Evolutionary conservation across 2,113 vertebrate genomes (phyloP).

Genomic region (Periophthalmodon schlosseri): DNA sequence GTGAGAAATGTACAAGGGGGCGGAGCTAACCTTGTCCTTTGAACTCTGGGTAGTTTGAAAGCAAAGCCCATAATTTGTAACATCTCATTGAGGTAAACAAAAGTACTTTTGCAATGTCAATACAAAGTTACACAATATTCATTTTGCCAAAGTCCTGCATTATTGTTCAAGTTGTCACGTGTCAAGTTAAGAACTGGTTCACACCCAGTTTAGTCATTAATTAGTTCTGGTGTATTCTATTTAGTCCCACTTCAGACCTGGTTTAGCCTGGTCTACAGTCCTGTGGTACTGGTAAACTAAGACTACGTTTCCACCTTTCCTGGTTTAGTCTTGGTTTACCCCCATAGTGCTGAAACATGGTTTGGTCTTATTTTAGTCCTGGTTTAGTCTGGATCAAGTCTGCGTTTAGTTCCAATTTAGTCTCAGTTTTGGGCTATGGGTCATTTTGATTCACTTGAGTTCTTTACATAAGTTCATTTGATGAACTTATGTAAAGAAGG

Average conservation of each 20-base stretch:
- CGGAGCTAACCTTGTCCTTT: neutral
- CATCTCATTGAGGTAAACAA: constrained; percentile 1
- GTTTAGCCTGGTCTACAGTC: too few relatives aligned
- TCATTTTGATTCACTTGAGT: too few relatives aligned
- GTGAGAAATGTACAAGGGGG: constrained; percentile 23
- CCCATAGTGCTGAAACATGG: too few relatives aligned
- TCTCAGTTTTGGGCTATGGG: neutral
- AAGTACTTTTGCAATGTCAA: neutral
- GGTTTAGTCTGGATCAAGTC: neutral
- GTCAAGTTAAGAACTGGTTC: too few relatives aligned
- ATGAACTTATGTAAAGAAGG: too few relatives aligned
- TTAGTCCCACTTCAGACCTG: neutral
- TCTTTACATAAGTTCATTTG: too few relatives aligned
- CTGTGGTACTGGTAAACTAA: neutral
- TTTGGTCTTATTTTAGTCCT: neutral
- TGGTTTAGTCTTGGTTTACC: too few relatives aligned
- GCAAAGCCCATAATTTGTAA: neutral
- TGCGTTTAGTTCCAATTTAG: neutral
- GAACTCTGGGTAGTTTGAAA: neutral
- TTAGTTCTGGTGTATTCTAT: neutral
- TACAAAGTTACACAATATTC: neutral
- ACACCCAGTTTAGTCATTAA: neutral
- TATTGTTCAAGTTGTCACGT: neutral
- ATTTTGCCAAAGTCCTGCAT: neutral
- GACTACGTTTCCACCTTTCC: too few relatives aligned